These are phyloP conservation scores for Seriola dumerili DNA, from an alignment of 2,113 vertebrate genomes.

Conservation along the genomic window DNA sequence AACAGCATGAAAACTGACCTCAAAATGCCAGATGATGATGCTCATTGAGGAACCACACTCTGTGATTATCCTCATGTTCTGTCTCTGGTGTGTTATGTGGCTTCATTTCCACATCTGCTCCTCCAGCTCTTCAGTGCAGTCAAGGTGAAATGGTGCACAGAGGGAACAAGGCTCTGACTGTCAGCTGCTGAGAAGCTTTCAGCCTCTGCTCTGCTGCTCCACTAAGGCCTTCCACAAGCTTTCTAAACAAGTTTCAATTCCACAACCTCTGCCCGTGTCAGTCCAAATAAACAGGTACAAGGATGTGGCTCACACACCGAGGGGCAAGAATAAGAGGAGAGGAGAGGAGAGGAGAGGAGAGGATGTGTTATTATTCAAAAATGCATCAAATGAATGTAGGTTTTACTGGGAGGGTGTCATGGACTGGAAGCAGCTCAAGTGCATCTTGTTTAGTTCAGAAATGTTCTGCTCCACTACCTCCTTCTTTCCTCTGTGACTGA, in stretches of 20 bases:
- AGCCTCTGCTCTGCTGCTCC: slow-evolving; percentile 47
- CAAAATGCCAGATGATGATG: slow-evolving; percentile 17
- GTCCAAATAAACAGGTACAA: slow-evolving; percentile 70
- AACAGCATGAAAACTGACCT: slow-evolving; percentile 7
- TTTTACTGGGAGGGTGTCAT: slow-evolving; percentile 25
- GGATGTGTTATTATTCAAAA: not conserved
- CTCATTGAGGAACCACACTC: slow-evolving; percentile 4
- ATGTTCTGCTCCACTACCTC: slow-evolving; percentile 23
- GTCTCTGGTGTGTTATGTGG: slow-evolving; percentile 26
- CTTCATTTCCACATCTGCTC: slow-evolving; percentile 38
- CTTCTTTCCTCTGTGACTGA: slow-evolving; percentile 41
- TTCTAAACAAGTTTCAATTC: slow-evolving; percentile 66
- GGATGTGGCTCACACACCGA: slow-evolving; percentile 35
- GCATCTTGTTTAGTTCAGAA: slow-evolving; percentile 40
- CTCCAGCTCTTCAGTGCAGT: slow-evolving; percentile 54
- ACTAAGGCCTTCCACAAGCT: slow-evolving; percentile 53
- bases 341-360: slow-evolving; percentile 8
- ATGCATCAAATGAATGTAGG: slow-evolving; percentile 7
- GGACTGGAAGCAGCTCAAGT: slow-evolving; percentile 6
- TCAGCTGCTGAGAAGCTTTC: slow-evolving; percentile 55
- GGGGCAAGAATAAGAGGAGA: slow-evolving; percentile 20
- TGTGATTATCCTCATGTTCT: slow-evolving; percentile 39
- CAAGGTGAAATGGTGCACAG: slow-evolving; percentile 58
- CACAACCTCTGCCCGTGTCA: slow-evolving; percentile 61
- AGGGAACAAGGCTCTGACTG: slow-evolving; percentile 51